Base-by-base conservation (phyloP, 1,140 invertebrate genomes). In the Lepidostoma basale region DNA sequence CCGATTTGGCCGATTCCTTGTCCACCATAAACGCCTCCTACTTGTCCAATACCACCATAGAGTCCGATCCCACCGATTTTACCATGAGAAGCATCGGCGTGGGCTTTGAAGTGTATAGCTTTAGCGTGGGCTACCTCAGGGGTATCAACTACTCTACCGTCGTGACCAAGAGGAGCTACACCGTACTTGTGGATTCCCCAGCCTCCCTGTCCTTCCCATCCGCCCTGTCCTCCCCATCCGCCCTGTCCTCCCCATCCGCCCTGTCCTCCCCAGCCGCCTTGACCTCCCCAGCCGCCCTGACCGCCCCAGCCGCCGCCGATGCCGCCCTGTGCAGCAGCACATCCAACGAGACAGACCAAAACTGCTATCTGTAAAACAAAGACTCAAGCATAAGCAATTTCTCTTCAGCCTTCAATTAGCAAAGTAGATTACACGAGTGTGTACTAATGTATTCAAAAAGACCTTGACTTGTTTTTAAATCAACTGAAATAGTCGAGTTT, bases 21-120 rank as follows among this genome's bases (percentile, higher is more conserved):
- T 36, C 65, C 65, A 20, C 63, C 62, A 14, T 74, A 66, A 14
- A 75, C 69, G 5, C 69, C 74, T 26, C 68, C 73, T 16, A 70
- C 80, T 14, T 73, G 77, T 6, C 75, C 75, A 0, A 76, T 74
- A 28, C 76, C 81, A 58, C 79, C 81, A 2, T 77, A 81, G 30
- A 76, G 75, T 59, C 79, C 88, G 44, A 87, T 85, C 9, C 87
- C 88, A 54, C 79, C 81, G 2, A 84, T 80, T 8, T 76, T 81
- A 25, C 68, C 68, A 42, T 70, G 68, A 40, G 69, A 40, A 28
- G 69, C 69, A 47, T 59, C 69, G 20, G 69, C 60, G 22, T 56
- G 47, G n/a, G 62, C 59, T 40, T 77, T 58, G 18, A 81, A 72
- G 71, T 83, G 81, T 10, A 77, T 78, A 14, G 81, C 79, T 42